Conservation (phyloP, 2,797 vertebrate species). For the Lutjanus campechanus region DNA sequence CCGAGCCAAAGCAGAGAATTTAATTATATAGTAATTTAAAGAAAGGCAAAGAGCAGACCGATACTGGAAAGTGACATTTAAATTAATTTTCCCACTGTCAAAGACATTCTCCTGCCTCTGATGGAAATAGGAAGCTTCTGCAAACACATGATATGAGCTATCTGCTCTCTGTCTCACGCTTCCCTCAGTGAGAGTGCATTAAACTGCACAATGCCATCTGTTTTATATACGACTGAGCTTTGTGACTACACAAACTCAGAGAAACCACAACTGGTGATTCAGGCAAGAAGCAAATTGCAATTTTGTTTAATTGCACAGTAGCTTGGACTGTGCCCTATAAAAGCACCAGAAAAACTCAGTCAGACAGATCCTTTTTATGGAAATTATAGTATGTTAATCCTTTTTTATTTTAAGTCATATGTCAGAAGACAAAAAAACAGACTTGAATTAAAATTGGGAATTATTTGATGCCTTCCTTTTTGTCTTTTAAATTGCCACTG, state of each 20-base stretch:
- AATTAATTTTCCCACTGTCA: constrained; percentile 66
- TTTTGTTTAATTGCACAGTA: constrained; percentile 43
- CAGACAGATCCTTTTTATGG: constrained; percentile 16
- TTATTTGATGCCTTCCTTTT: constrained; percentile 4
- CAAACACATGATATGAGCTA: constrained; percentile 68
- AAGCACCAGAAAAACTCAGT: constrained; percentile 9
- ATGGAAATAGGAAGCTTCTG: constrained; percentile 71
- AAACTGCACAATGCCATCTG: constrained; percentile 27
- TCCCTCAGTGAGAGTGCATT: constrained; percentile 32
- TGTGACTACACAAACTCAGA: constrained; percentile 26
- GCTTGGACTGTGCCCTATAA: constrained; percentile 8
- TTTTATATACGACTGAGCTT: constrained; percentile 38
- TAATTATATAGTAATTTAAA: constrained; percentile 71
- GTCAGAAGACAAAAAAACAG: constrained; percentile 15
- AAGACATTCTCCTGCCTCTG: constrained; percentile 49
- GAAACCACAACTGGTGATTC: constrained; percentile 45
- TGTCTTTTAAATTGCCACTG: constrained; percentile 24
- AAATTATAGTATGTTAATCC: not conserved
- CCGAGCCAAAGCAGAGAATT: constrained; percentile 65
- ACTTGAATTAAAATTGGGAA: constrained; percentile 4
- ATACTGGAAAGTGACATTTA: constrained; percentile 66
- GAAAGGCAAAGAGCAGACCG: constrained; percentile 45
- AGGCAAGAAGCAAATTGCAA: constrained; percentile 34
- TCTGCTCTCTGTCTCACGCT: constrained; percentile 51
- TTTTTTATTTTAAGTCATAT: constrained; percentile 27